phyloP scores from a whole-genome alignment of 2,888 invertebrate species.

The Tubulanus polymorphus region DNA sequence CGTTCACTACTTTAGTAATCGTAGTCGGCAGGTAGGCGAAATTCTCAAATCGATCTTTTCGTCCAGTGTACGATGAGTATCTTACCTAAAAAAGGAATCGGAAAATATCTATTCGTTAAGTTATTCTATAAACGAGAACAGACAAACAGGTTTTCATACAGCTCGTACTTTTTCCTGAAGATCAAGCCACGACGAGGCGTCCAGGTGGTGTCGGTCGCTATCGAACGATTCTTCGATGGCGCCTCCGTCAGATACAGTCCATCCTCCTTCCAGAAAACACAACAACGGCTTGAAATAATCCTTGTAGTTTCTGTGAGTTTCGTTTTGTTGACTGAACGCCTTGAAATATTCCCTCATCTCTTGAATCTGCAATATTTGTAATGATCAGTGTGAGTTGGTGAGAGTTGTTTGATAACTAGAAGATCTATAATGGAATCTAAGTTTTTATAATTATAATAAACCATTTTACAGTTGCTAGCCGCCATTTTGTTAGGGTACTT shows the following conservation, averaged over 20 bases:
- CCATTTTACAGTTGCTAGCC: too few species aligned
- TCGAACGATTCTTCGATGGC: conserved; percentile 34
- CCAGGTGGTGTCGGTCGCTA: conserved; percentile 37
- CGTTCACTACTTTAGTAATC: conserved; percentile 25
- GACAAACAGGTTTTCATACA: too few species aligned
- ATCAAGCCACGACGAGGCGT: conserved; percentile 32
- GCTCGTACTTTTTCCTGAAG: conserved; percentile 37
- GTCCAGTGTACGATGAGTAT: conserved; percentile 31
- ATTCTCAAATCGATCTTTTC: conserved; percentile 30
- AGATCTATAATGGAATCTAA: too few species aligned
- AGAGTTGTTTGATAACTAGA: too few species aligned
- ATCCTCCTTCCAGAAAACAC: conserved; percentile 38
- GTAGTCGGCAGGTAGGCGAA: conserved; percentile 37
- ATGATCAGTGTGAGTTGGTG: too few species aligned
- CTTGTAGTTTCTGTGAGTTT: conserved; percentile 19
- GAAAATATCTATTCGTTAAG: too few species aligned
- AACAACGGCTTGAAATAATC: conserved; percentile 32
- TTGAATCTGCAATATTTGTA: too few species aligned
- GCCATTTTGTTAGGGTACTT: too few species aligned
- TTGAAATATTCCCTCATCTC: conserved; percentile 30
- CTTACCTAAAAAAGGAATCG: too few species aligned
- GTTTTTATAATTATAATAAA: too few species aligned
- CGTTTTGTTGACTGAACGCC: conserved; percentile 20
- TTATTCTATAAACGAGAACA: too few species aligned
- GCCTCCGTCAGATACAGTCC: conserved; percentile 29